Conservation (phyloP, 2,113 vertebrate species). For the Phaethornis superciliosus region DNA sequence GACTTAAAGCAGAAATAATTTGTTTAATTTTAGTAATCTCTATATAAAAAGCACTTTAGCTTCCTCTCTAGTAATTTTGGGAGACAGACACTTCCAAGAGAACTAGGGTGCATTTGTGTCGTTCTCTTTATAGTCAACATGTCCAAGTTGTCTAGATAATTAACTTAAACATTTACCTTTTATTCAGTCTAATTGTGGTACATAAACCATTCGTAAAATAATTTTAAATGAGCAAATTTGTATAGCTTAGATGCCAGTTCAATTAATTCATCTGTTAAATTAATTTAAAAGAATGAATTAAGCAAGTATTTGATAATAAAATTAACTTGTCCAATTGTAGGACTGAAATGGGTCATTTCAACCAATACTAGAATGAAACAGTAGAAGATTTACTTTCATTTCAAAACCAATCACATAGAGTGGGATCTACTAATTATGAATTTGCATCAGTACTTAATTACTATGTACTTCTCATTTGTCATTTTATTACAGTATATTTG, state of each 20-base stretch:
- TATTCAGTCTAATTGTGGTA: neutral
- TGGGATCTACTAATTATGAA: neutral
- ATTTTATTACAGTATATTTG: neutral
- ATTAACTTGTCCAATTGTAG: neutral
- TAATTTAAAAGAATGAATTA: too few species aligned
- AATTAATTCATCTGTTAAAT: too few species aligned
- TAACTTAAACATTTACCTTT: constrained; percentile 13
- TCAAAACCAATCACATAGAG: neutral
- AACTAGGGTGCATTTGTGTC: neutral
- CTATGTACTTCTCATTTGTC: neutral
- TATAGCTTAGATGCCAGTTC: neutral
- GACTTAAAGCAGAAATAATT: neutral
- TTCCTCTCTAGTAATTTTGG: neutral
- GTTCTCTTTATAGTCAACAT: neutral
- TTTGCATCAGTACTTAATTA: neutral
- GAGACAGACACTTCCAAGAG: neutral
- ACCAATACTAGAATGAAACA: neutral
- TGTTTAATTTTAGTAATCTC: neutral
- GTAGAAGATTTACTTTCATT: neutral
- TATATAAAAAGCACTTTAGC: neutral
- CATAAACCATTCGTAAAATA: neutral
- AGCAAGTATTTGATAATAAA: constrained; percentile 9
- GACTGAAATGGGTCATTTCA: neutral
- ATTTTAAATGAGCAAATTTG: constrained; percentile 22
- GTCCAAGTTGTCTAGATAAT: neutral